These are phyloP conservation scores for Chrysodeixis includens DNA, from an alignment of 2,888 invertebrate genomes.

Conservation along the genomic window DNA sequence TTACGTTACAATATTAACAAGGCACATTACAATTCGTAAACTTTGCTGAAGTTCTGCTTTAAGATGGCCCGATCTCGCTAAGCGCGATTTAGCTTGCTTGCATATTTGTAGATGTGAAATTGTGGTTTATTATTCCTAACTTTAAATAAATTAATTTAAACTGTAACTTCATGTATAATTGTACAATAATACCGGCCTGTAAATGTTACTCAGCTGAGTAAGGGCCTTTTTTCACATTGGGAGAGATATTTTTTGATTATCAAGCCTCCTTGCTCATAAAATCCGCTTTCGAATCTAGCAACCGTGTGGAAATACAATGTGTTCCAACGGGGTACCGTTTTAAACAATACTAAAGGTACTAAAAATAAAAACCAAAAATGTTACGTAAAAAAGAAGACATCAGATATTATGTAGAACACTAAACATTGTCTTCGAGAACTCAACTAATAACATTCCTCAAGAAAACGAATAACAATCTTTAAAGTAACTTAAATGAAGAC, in stretches of 20 bases:
- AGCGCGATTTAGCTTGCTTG: not conserved
- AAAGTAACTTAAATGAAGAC: conserved; percentile 2
- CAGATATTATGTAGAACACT: not conserved
- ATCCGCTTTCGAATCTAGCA: too few relatives aligned
- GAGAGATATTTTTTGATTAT: too few relatives aligned
- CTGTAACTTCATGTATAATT: too few relatives aligned
- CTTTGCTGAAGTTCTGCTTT: not conserved
- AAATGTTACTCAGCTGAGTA: too few relatives aligned
- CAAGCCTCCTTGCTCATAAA: too few relatives aligned
- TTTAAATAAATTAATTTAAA: not conserved
- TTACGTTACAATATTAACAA: conserved; percentile 15
- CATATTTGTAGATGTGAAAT: not conserved
- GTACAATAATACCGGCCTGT: too few relatives aligned
- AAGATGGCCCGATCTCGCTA: not conserved
- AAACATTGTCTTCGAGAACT: not conserved
- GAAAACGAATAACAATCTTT: not conserved
- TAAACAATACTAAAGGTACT: too few relatives aligned
- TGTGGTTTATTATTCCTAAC: not conserved
- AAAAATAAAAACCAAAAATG: too few relatives aligned
- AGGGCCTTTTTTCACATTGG: too few relatives aligned
- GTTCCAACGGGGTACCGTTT: too few relatives aligned
- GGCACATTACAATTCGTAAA: not conserved
- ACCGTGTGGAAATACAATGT: too few relatives aligned
- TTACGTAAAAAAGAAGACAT: too few relatives aligned
- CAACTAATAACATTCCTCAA: not conserved